Base-by-base conservation (phyloP, 2,888 invertebrate species). In the Chloroclysta siterata region DNA sequence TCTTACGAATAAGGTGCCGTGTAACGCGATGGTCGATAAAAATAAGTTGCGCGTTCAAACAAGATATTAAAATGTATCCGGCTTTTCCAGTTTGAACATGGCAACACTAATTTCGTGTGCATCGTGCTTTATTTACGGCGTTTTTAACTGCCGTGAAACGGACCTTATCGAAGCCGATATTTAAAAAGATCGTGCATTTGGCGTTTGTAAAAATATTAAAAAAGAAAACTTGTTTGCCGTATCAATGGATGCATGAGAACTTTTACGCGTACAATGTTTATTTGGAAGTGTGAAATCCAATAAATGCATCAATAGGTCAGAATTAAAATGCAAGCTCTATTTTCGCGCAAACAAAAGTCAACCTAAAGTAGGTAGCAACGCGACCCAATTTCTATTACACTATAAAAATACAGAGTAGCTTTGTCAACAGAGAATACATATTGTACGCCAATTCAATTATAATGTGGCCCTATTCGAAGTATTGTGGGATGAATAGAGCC, bases 401-500 rank as follows among this genome's bases (percentile, higher is more conserved):
- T 39, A 13, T 29, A 39, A 52, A 51, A 54, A 22, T 59, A 58
- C 53, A 66, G 66, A 69, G 68, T 65, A 66, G 63, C 60, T 44
- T 65, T 59, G 66, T 60, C 51, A 41, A 59, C 41, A 66, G 62
- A 72, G 70, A 71, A 74, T 68, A 71, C 73, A 70, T 73, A 64
- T 60, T 64, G 64, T 60, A 56, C 71, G 62, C 67, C 60, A 67
- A 71, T 72, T 71, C 70, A 75, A 68, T 71, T 69, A 60, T 62
- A 72, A 74, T 74, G 67, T 74, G 70, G 63, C 68, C 69, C 66
- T 68, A 72, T 72, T 70, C 46, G 65, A 56, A 61, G 75, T 74
- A 84, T 81, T 83, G 80, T 84, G 81, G 55, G 56, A 64, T 60
- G 57, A 86, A 89, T 83, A 78, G 82, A 75, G 75, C 80, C 86